Evolutionary conservation across 2,797 vertebrate genomes (phyloP), one percentile per base, ranked within the genome.

Genomic region (Galagoides demidoff): DNA sequence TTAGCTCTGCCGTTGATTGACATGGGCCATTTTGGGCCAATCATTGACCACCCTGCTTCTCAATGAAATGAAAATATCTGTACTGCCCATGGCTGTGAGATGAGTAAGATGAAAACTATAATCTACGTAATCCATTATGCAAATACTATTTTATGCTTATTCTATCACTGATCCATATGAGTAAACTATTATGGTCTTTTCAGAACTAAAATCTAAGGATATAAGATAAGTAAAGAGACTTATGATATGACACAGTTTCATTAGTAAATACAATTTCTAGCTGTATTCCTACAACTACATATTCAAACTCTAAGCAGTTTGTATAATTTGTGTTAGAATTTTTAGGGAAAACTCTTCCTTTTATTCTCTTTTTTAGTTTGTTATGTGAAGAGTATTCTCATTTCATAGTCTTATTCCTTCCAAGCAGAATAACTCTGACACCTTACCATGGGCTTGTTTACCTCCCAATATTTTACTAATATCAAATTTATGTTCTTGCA

Each of bases 401-500:
- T 77, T 90, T 94, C 17, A 85, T 66, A 66, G 66, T 61, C 61
- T 89, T 73, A 70, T 45, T 71, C 57, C 11, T 88, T 85, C 82
- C 19, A 57, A 45, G 45, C 23, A 78, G 25, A 85, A 73, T 68
- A 89, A 59, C 23, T 55, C 81, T 73, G 90, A 34, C 29, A 45
- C 22, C 29, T 86, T n/a, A 89, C 83, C 31, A 79, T 2, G 86
- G 37, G 34, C 55, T 95, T 39, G 66, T 34, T 61, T 73, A 57
- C 22, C 6, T 83, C 49, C 70, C 76, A 94, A 71, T 43, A 74
- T 83, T 79, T 94, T 49, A 63, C 23, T 82, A 37, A 16, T 74
- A 70, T 76, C 57, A 64, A 79, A 93, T 74, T 89, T 68, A 63
- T 86, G 43, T 39, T 86, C 59, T 66, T 43, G 39, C 79, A 29